Percentiles rank a stretch among this genome's conserved stretches.
Conservation (phyloP, 2,888 invertebrate species). For the Standfussiana lucernea region DNA sequence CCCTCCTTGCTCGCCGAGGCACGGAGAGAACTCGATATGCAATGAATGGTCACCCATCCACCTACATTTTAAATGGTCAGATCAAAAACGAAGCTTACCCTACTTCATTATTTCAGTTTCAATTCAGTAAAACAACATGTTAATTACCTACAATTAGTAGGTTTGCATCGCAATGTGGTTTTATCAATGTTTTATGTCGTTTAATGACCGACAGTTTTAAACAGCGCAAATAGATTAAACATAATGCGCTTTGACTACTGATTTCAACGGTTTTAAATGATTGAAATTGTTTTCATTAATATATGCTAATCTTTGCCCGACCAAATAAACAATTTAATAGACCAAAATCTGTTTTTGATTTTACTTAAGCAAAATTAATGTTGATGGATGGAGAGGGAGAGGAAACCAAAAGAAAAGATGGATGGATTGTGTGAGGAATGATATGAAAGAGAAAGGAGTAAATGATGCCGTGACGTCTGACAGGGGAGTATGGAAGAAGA, state of each 20-base stretch:
- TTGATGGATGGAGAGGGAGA: too few species aligned
- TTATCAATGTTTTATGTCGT: conserved; percentile 22
- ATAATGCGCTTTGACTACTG: conserved; percentile 8
- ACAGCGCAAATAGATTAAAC: conserved; percentile 9
- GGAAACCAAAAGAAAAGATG: too few species aligned
- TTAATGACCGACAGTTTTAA: conserved; percentile 20
- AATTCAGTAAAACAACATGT: conserved; percentile 31
- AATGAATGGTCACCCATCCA: neutral
- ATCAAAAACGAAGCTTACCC: neutral
- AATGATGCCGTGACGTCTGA: too few species aligned
- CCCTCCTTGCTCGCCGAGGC: too few species aligned
- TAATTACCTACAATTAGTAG: conserved; percentile 39
- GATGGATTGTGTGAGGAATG: too few species aligned
- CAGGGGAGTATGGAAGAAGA: too few species aligned
- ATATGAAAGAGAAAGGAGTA: too few species aligned
- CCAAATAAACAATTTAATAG: neutral
- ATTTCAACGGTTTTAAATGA: conserved; percentile 5
- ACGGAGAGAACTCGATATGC: neutral
- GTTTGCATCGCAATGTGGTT: conserved; percentile 36
- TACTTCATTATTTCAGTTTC: conserved; percentile 18
- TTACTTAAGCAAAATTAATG: too few species aligned
- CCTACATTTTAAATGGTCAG: neutral
- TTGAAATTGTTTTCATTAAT: neutral
- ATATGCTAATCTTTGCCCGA: neutral
- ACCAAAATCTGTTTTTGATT: neutral